Base-by-base conservation (phyloP, 2,113 vertebrate species). In the Pristiophorus japonicus region DNA sequence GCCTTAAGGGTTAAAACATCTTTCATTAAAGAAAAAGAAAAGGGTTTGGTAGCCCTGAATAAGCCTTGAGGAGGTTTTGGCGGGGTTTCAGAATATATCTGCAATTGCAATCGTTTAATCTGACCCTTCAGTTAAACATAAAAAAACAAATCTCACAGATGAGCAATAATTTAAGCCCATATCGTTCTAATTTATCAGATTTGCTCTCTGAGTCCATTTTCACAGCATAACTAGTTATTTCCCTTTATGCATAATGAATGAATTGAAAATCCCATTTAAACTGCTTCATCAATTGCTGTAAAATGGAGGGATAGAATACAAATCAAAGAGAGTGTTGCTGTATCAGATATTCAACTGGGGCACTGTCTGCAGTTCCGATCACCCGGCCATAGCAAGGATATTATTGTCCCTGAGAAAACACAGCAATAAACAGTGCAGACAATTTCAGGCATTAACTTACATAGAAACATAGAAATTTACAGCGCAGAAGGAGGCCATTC, bases 261-360 rank as follows among this genome's bases (percentile, higher is more conserved):
- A 65, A 59, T 92, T 38, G 88, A 92, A n/a, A 92, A 92, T 92
- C 88, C n/a, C n/a, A 63, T 63, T 92, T 63, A 63, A 92, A n/a
- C 34, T 62, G 16, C 18, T 92, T 92, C 14, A 62, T 16, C 55
- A 16, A 12, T 63, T 91, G 55, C 59, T 65, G 16, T 65, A n/a
- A 88, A 59, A 59, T 59, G 51, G 24, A 59, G 62, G n/a, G 47
- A 92, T 92, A 38, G 30, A 92, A 92, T 92, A 63, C n/a, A 92
- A 92, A 92, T 20, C 59, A 92, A 16, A 65, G 59, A 65, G 88
- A 7, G 16, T 63, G 18, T 63, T 38, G 59, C 88, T 92, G 16
- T 20, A 63, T 92, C 59, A 63, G 59, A 65, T 38, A 38, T 63
- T 38, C 22, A 92, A 3, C 62, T 91, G 59, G n/a, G 65, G 88